Evolutionary conservation across 2,797 vertebrate genomes (phyloP).

Genomic region (Choloepus didactylus): DNA sequence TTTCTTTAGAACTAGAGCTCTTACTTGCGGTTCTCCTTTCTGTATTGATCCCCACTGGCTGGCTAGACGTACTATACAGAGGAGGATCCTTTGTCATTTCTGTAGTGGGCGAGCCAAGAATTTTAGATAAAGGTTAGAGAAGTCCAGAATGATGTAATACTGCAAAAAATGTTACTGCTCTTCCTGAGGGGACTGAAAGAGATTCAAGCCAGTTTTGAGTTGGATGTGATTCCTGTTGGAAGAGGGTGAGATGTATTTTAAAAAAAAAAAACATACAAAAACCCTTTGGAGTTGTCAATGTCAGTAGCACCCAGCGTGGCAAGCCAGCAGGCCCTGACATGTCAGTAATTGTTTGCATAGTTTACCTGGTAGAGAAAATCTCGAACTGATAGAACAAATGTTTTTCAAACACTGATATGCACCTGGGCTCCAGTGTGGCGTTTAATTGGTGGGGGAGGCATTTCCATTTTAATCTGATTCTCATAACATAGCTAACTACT

Average conservation of each 20-base stretch:
- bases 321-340: conserved; percentile 24
- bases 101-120: background rate
- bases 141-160: conserved; percentile 40
- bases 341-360: conserved; percentile 2
- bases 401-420: background rate
- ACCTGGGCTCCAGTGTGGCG: conserved; percentile 47
- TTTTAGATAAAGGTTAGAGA: conserved; percentile 41
- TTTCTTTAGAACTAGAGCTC: background rate
- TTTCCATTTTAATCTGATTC: conserved; percentile 78
- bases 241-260: background rate
- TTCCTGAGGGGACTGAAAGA: conserved; percentile 16
- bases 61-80: background rate
- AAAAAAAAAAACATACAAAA: background rate
- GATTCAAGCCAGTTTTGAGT: background rate
- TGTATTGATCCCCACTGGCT: background rate
- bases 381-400: conserved; percentile 53
- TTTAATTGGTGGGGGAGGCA: conserved; percentile 67
- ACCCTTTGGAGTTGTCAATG: background rate
- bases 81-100: background rate
- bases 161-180: background rate
- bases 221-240: conserved; percentile 38
- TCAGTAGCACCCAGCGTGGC: background rate
- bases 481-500: background rate
- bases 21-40: accelerated
- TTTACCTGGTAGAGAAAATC: conserved; percentile 25